Conservation (phyloP, 2,797 vertebrate genomes). For the Sphenopsis melanotis region DNA sequence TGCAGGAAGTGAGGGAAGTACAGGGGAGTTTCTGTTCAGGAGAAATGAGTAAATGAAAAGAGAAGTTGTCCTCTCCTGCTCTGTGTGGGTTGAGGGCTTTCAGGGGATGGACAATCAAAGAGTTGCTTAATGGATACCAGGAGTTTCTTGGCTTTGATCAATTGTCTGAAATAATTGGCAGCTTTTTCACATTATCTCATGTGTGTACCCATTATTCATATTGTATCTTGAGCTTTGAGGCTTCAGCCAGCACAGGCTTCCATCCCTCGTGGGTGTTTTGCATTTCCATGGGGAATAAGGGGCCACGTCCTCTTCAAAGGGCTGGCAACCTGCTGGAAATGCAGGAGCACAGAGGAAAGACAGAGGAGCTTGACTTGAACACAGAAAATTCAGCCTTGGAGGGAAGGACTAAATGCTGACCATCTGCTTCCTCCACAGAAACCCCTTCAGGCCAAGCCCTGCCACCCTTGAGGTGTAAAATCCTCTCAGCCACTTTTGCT, state of each 20-base stretch:
- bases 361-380: neutral
- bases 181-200: neutral
- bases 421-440: neutral
- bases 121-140: neutral
- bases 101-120: slow-evolving; percentile 10
- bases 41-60: neutral
- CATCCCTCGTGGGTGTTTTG: neutral
- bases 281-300: neutral
- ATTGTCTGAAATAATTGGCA: slow-evolving; percentile 7
- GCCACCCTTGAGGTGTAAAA: neutral
- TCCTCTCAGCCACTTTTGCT: neutral
- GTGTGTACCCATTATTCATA: neutral
- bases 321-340: neutral
- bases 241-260: neutral
- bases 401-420: neutral
- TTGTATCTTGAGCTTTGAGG: neutral
- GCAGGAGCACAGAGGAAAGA: neutral
- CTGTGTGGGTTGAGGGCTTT: neutral
- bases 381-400: neutral
- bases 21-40: neutral
- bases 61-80: neutral
- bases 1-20: neutral
- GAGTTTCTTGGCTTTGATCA: slow-evolving; percentile 40
- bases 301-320: neutral
- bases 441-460: neutral